Conservation (phyloP, 2,888 invertebrate species). For the Lepidocyrtinus sp. region DNA sequence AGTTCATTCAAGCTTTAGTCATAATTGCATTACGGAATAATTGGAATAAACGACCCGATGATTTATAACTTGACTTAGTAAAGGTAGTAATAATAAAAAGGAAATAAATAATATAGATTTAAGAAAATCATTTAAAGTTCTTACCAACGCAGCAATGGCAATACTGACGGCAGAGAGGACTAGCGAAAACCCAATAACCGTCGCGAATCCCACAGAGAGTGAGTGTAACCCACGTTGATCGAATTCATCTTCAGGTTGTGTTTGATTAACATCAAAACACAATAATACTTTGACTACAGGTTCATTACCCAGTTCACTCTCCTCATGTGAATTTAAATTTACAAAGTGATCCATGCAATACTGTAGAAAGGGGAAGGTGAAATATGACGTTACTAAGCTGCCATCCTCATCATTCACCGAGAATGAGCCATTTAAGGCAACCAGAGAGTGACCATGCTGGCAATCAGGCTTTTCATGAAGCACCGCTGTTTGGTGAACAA, state of each 20-base stretch:
- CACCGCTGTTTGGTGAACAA: slow-evolving; percentile 45
- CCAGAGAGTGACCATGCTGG: slow-evolving; percentile 56
- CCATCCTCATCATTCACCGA: slow-evolving; percentile 50
- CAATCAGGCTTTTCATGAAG: slow-evolving; percentile 65
- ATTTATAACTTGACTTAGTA: background rate
- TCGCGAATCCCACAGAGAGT: slow-evolving; percentile 53
- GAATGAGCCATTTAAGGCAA: slow-evolving; percentile 47
- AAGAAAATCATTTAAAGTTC: too few relatives aligned
- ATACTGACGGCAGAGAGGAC: slow-evolving; percentile 67
- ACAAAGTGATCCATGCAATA: slow-evolving; percentile 68
- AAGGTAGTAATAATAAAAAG: background rate
- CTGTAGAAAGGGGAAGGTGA: slow-evolving; percentile 56
- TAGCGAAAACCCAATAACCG: slow-evolving; percentile 59
- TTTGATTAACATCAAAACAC: slow-evolving; percentile 50
- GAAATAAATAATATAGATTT: background rate
- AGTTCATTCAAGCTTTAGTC: too few relatives aligned
- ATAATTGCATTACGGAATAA: background rate
- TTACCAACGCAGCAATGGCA: slow-evolving; percentile 68
- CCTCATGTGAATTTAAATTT: slow-evolving; percentile 27
- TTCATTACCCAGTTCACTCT: background rate
- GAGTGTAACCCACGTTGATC: slow-evolving; percentile 30
- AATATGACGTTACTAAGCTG: slow-evolving; percentile 45
- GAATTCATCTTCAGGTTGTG: slow-evolving; percentile 9
- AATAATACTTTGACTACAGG: slow-evolving; percentile 47
- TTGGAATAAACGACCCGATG: background rate